Conservation (phyloP, 2,797 vertebrate species). For the Hyperoplus immaculatus region DNA sequence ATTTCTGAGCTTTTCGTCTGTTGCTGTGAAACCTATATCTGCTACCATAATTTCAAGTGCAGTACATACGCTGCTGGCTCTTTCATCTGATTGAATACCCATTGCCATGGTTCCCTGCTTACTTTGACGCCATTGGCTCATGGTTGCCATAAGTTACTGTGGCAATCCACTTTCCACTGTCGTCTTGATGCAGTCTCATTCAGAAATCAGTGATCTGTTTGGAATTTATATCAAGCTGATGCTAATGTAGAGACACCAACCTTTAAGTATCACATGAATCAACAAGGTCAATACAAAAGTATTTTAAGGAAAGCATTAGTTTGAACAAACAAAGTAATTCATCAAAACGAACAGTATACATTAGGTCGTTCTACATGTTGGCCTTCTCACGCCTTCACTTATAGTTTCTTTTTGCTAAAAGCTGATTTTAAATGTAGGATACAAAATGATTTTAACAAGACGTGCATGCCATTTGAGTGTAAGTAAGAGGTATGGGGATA, state of each 20-base stretch:
- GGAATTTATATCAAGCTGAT: conserved; percentile 37
- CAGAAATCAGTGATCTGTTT: not conserved
- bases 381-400: not conserved
- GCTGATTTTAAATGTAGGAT: not conserved
- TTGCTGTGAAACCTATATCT: conserved; percentile 40
- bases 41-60: conserved; percentile 51
- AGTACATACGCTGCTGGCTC: conserved; percentile 53
- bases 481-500: conserved; percentile 2
- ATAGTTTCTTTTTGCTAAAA: not conserved
- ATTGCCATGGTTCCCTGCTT: conserved; percentile 88
- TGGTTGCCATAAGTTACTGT: conserved; percentile 92
- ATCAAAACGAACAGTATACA: conserved; percentile 1
- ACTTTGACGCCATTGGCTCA: conserved; percentile 87
- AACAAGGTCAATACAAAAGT: not conserved
- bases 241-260: not conserved
- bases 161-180: conserved; percentile 55
- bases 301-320: not conserved
- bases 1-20: conserved; percentile 6
- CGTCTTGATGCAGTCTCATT: too few relatives aligned
- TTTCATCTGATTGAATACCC: conserved; percentile 79
- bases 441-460: not conserved
- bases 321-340: not conserved
- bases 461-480: conserved; percentile 2
- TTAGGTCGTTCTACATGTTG: conserved; percentile 5
- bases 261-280: not conserved